Evolutionary conservation across 2,113 vertebrate species (phyloP).

Genomic region (Carettochelys insculpta): DNA sequence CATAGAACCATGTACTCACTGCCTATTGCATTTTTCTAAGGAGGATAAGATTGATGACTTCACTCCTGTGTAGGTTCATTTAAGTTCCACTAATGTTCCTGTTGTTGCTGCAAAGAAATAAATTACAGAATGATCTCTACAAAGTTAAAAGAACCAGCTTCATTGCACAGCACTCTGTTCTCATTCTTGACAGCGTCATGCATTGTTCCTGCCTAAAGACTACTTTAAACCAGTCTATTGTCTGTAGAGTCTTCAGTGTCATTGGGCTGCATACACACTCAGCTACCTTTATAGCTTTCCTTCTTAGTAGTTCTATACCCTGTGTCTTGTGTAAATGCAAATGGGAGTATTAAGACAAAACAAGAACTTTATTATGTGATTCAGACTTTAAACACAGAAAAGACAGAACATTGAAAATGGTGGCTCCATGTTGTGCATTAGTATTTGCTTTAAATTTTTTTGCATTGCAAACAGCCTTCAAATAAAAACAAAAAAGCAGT

Average conservation of each 20-base stretch:
- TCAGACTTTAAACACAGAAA: background rate
- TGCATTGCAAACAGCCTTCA: too few relatives aligned
- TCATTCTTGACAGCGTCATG: background rate
- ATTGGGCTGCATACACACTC: background rate
- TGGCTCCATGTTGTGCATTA: background rate
- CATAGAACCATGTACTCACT: background rate
- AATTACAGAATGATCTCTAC: background rate
- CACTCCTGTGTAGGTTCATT: background rate
- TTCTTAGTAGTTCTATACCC: background rate
- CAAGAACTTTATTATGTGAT: background rate
- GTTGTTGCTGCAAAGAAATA: background rate
- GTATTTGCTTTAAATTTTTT: background rate
- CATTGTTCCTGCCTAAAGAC: background rate
- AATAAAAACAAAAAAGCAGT: too few relatives aligned
- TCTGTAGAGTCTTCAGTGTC: background rate
- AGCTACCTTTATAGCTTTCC: background rate
- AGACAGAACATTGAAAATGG: background rate
- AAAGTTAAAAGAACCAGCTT: background rate
- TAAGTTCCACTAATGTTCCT: background rate
- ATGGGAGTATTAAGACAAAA: background rate
- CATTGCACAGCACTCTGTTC: background rate
- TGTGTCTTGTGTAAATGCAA: background rate
- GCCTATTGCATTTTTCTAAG: fast-evolving
- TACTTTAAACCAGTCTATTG: background rate
- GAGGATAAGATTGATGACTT: background rate